A percentile compares a stretch with the other conserved stretches of the same genome.
phyloP scores from a whole-genome alignment of 1,140 invertebrate genomes.

The Neodiprion fabricii region DNA sequence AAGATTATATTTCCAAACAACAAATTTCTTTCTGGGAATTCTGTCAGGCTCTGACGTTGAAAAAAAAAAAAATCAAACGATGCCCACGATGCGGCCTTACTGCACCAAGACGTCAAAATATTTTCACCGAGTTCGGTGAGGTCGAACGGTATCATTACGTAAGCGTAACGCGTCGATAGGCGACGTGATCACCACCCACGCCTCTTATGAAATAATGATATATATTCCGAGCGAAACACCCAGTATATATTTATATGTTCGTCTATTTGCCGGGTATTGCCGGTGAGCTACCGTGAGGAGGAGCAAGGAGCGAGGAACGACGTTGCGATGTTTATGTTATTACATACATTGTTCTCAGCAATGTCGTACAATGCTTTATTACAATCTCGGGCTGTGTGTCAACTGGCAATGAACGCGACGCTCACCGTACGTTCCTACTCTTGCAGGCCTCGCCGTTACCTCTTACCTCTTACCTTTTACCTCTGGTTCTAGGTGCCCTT shows the following conservation, averaged over 20 bases:
- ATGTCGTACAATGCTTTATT: neutral
- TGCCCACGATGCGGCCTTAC: neutral
- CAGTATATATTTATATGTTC: neutral
- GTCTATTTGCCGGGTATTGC: conserved; percentile 29
- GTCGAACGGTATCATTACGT: conserved; percentile 38
- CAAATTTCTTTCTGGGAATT: too few species aligned
- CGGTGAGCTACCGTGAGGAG: too few species aligned
- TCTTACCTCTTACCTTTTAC: neutral
- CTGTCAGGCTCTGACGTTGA: neutral
- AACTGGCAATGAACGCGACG: too few species aligned
- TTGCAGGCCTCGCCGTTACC: neutral
- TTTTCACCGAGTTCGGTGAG: conserved; percentile 31
- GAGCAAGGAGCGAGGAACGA: neutral
- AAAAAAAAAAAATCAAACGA: neutral
- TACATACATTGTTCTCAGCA: neutral
- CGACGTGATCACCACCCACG: conserved; percentile 35
- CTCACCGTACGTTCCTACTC: too few species aligned
- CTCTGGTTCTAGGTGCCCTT: neutral
- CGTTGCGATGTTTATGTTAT: neutral
- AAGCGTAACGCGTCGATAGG: conserved; percentile 37
- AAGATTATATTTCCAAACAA: too few species aligned
- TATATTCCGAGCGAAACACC: conserved; percentile 31
- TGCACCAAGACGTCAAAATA: conserved; percentile 25
- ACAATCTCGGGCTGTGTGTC: neutral
- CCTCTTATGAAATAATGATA: conserved; percentile 42